Conservation (phyloP, 1,140 invertebrate genomes). For the Drosophila aff. region DNA sequence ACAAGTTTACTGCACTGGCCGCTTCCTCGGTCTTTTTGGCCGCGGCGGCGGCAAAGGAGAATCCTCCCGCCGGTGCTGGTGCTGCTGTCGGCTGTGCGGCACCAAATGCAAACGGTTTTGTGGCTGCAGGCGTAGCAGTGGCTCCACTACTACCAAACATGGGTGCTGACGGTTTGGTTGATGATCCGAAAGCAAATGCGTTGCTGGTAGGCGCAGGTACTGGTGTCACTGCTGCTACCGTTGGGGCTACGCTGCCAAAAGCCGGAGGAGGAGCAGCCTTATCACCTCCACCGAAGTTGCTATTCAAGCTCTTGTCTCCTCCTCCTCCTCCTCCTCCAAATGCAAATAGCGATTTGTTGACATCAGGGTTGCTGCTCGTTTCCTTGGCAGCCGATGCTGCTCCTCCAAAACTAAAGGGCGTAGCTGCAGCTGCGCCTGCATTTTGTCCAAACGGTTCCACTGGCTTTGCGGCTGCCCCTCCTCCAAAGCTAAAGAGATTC, state of each 20-base stretch:
- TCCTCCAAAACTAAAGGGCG: slow-evolving; percentile 40
- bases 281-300: slow-evolving; percentile 34
- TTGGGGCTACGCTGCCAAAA: slow-evolving; percentile 18
- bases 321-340: slow-evolving; percentile 36
- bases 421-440: not conserved
- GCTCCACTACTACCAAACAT: slow-evolving; percentile 28
- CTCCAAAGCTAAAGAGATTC: slow-evolving; percentile 40
- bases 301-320: slow-evolving; percentile 3
- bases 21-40: slow-evolving; percentile 26
- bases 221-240: not conserved
- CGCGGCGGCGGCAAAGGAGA: slow-evolving; percentile 44
- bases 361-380: not conserved
- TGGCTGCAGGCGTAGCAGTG: slow-evolving; percentile 2
- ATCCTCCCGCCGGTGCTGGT: slow-evolving; percentile 36
- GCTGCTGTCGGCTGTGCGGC: slow-evolving; percentile 14
- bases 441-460: slow-evolving; percentile 31
- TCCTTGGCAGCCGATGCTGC: not conserved
- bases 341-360: slow-evolving; percentile 19
- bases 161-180: slow-evolving; percentile 9
- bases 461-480: not conserved
- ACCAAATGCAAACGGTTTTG: slow-evolving; percentile 42
- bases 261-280: slow-evolving; percentile 9
- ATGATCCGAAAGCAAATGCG: slow-evolving; percentile 38
- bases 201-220: not conserved
- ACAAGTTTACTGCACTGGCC: slow-evolving; percentile 26